phyloP scores from a whole-genome alignment of 2,888 invertebrate genomes.

The Peribatodes rhomboidaria region DNA sequence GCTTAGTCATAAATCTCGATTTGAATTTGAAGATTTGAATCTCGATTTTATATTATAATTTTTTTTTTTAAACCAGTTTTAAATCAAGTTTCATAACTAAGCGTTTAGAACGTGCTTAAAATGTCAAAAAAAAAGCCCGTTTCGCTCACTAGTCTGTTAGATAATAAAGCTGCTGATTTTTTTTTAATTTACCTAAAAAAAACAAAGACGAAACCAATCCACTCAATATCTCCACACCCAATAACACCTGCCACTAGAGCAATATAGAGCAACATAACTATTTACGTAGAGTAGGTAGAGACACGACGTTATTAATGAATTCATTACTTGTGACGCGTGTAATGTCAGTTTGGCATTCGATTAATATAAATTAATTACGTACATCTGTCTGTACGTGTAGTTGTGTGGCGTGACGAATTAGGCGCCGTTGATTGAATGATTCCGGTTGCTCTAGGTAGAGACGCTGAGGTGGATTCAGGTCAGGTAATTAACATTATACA shows the following conservation, averaged over 20 bases:
- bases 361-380: slow-evolving; percentile 60
- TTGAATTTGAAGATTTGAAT: too few relatives aligned
- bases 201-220: background rate
- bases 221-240: background rate
- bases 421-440: slow-evolving; percentile 45
- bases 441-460: slow-evolving; percentile 16
- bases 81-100: too few relatives aligned
- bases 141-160: too few relatives aligned
- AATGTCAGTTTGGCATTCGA: slow-evolving; percentile 57
- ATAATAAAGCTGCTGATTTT: too few relatives aligned
- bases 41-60: too few relatives aligned
- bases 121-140: too few relatives aligned
- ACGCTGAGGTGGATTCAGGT: background rate
- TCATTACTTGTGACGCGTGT: slow-evolving; percentile 62
- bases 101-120: too few relatives aligned
- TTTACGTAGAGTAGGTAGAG: slow-evolving; percentile 2
- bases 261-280: background rate
- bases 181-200: background rate
- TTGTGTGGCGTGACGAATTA: slow-evolving; percentile 46
- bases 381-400: slow-evolving; percentile 37
- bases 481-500: slow-evolving; percentile 1
- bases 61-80: too few relatives aligned
- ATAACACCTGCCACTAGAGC: slow-evolving; percentile 13
- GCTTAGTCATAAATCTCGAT: too few relatives aligned
- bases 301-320: slow-evolving; percentile 63